phyloP scores from a whole-genome alignment of 1,140 invertebrate species.

The Plodia interpunctella region DNA sequence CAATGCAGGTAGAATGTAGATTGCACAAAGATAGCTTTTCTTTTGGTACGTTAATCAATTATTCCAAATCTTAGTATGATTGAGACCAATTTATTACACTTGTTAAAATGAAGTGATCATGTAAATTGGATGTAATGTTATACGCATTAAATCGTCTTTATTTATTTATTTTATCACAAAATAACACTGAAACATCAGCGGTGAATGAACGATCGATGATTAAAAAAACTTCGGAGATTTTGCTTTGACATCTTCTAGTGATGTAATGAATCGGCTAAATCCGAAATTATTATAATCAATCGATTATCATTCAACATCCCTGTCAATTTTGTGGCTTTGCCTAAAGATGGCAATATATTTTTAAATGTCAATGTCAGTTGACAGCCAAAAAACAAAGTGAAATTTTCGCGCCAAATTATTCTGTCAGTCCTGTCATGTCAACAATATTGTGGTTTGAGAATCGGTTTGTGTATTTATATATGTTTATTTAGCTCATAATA shows the following conservation, averaged over 20 bases:
- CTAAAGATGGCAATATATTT: not conserved
- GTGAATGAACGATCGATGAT: slow-evolving; percentile 77
- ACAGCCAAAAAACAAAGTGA: too few relatives aligned
- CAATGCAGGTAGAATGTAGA: slow-evolving; percentile 68
- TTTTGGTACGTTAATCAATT: slow-evolving; percentile 32
- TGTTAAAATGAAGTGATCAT: slow-evolving; percentile 51
- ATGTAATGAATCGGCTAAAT: not conserved
- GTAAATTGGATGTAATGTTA: slow-evolving; percentile 45
- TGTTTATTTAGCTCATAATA: too few relatives aligned
- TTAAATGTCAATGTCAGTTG: too few relatives aligned
- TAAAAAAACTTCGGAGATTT: slow-evolving; percentile 50
- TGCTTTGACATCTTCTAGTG: slow-evolving; percentile 26
- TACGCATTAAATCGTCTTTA: slow-evolving; percentile 58
- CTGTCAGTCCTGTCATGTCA: too few relatives aligned
- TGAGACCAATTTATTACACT: slow-evolving; percentile 60
- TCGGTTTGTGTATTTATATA: too few relatives aligned
- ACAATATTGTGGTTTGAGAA: too few relatives aligned
- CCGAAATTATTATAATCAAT: not conserved
- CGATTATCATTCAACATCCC: not conserved
- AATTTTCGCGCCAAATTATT: too few relatives aligned
- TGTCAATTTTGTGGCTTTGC: not conserved
- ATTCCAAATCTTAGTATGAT: slow-evolving; percentile 36
- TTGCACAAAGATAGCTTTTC: slow-evolving; percentile 60
- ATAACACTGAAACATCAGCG: slow-evolving; percentile 73
- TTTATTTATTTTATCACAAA: slow-evolving; percentile 70